Conservation (phyloP, 2,888 invertebrate species). For the Rhagonycha fulva region DNA sequence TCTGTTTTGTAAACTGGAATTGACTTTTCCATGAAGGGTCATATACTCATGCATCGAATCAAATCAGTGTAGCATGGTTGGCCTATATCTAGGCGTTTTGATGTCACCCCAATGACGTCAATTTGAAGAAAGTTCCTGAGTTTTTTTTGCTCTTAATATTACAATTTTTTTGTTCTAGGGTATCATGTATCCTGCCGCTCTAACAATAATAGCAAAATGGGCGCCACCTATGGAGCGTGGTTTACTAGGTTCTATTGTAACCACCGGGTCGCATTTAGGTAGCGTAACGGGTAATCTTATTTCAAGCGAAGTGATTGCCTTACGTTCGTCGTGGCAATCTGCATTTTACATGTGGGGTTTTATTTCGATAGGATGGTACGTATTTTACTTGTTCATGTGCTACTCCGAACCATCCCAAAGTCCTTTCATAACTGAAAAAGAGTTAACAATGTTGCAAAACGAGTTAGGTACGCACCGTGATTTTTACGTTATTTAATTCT, state of each 20-base stretch:
- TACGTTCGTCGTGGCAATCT: constrained; percentile 59
- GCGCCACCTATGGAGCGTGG: constrained; percentile 62
- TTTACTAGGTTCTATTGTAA: constrained; percentile 62
- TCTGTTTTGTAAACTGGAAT: background rate
- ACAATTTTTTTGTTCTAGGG: constrained; percentile 52
- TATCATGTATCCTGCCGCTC: constrained; percentile 64
- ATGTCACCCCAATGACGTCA: no score
- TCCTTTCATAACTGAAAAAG: constrained; percentile 61
- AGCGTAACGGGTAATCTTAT: constrained; percentile 36
- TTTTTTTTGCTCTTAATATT: background rate
- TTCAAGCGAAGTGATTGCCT: constrained; percentile 44
- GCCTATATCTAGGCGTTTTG: no score
- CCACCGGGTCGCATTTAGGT: constrained; percentile 62
- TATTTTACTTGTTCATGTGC: constrained; percentile 55
- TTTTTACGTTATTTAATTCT: constrained; percentile 44
- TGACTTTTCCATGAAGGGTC: no score
- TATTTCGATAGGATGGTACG: constrained; percentile 59
- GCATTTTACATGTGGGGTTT: constrained; percentile 64
- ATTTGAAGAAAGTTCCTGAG: no score
- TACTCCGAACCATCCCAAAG: constrained; percentile 59
- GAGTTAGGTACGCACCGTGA: constrained; percentile 9
- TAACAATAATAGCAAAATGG: constrained; percentile 63
- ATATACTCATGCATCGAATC: no score
- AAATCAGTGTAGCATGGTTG: no score
- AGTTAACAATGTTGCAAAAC: constrained; percentile 54